phyloP scores from a whole-genome alignment of 2,113 vertebrate genomes.

The Tor tambroides region DNA sequence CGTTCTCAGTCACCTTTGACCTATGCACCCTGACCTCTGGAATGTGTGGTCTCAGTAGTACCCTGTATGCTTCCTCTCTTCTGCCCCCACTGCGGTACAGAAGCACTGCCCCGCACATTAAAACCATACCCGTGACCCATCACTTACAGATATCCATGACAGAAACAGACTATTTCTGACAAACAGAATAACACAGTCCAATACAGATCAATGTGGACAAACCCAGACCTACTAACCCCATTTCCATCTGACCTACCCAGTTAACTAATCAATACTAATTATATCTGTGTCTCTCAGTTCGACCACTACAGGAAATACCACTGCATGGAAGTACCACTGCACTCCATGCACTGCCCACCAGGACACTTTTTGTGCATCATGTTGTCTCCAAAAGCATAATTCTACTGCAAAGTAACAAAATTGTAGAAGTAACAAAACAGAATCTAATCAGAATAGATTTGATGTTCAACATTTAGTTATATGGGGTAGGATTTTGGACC shows the following conservation, averaged over 20 bases:
- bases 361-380: not conserved
- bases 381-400: not conserved
- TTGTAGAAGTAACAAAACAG: no score
- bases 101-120: conserved; percentile 29
- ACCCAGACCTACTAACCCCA: not conserved
- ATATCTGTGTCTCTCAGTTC: not conserved
- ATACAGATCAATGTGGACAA: not conserved
- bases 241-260: not conserved
- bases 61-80: not conserved
- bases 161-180: not conserved
- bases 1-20: conserved; percentile 41
- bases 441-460: not conserved
- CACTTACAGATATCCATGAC: conserved; percentile 8
- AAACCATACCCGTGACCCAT: conserved; percentile 22
- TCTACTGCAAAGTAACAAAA: no score
- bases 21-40: conserved; percentile 50
- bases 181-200: not conserved
- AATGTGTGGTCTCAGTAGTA: conserved; percentile 50
- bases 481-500: not conserved
- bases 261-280: conserved; percentile 20
- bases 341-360: not conserved
- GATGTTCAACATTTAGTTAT: not conserved
- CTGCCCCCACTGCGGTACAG: conserved; percentile 12
- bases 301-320: not conserved
- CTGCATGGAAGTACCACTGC: not conserved